phyloP scores from a whole-genome alignment of 2,113 vertebrate species.

The Motacilla alba region DNA sequence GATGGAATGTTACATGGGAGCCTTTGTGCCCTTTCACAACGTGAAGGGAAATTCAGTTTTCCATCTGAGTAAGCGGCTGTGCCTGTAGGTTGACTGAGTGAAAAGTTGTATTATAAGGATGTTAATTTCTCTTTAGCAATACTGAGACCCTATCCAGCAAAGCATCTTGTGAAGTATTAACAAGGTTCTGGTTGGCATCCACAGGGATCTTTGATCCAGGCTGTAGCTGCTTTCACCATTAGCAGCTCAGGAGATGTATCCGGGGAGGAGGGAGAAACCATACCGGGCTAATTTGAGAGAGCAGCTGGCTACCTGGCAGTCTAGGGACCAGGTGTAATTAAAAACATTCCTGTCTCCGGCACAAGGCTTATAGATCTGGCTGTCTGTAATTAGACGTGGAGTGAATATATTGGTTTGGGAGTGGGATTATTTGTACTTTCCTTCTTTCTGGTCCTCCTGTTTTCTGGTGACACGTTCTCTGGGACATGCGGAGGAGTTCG shows the following conservation, averaged over 20 bases:
- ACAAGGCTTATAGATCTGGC: background rate
- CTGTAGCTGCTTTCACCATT: background rate
- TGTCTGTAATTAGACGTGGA: conserved; percentile 5
- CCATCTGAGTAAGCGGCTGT: background rate
- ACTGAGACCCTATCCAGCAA: background rate
- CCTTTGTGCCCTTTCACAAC: background rate
- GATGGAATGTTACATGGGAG: background rate
- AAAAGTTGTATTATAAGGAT: background rate
- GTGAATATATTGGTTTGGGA: background rate
- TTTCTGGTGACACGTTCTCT: background rate
- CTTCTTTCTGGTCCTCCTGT: background rate
- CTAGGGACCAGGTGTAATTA: background rate
- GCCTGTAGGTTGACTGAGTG: background rate
- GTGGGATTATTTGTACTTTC: background rate
- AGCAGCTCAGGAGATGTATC: background rate
- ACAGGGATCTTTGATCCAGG: background rate
- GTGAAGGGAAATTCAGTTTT: background rate
- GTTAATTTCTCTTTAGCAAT: background rate
- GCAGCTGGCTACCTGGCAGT: background rate
- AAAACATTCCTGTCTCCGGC: background rate
- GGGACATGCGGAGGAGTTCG: background rate
- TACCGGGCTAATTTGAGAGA: background rate
- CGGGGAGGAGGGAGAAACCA: background rate
- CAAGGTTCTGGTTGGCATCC: background rate
- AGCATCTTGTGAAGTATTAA: background rate